Evolutionary conservation across 2,797 vertebrate species (phyloP).

Genomic region (Cercopithecus hamlyni): DNA sequence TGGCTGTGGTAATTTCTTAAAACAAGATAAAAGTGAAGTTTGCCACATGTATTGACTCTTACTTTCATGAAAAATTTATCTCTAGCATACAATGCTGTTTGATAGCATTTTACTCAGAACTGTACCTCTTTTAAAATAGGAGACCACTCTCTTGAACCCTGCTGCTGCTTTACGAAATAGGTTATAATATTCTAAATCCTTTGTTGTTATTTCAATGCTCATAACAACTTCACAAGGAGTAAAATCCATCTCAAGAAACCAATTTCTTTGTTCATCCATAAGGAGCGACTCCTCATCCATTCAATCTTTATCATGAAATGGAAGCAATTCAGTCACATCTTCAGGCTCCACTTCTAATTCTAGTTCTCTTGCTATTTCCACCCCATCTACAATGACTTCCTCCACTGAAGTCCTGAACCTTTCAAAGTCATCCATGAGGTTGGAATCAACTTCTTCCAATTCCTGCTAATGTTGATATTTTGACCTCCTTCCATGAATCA

Average conservation of each 20-base stretch:
- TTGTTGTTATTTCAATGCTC: background rate
- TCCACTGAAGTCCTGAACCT: background rate
- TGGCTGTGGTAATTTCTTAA: background rate
- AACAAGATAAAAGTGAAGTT: background rate
- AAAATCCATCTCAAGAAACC: background rate
- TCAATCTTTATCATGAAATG: background rate
- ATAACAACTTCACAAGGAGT: background rate
- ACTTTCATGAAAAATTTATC: background rate
- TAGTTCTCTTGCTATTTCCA: background rate
- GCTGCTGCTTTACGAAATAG: background rate
- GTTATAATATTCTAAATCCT: background rate
- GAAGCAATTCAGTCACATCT: background rate
- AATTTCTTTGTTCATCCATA: background rate
- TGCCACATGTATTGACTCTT: background rate
- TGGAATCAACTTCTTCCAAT: background rate
- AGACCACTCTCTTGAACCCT: background rate
- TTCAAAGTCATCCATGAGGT: background rate
- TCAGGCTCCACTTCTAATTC: background rate
- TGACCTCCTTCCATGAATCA: background rate
- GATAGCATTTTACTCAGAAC: background rate
- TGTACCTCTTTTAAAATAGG: background rate
- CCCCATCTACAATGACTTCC: background rate
- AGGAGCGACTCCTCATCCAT: background rate
- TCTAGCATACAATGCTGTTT: background rate
- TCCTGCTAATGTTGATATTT: background rate